Base-by-base conservation (phyloP, 2,888 invertebrate species). In the Doris montereyensis region DNA sequence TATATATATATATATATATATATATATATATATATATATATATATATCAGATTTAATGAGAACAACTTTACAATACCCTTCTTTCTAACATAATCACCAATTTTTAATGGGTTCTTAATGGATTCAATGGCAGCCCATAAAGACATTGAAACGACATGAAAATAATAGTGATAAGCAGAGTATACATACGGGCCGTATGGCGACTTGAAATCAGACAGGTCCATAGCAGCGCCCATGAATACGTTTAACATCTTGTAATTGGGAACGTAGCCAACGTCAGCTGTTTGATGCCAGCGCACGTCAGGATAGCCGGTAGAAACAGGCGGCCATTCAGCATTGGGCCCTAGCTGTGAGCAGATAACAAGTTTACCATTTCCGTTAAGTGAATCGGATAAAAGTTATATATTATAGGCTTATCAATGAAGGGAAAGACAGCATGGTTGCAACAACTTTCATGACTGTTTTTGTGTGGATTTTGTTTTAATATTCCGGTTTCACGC, bases 241-340 rank as follows among this genome's bases (percentile, higher is more conserved):
- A 86, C 86, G 5, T 85, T 84, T 2, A 79, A 83, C 86, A 88
- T 82, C 8, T 70, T 74, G 4, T 68, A 35, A 65, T 89, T 89
- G 2, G 89, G 89, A 4, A 87, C 87, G 77, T 83, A 87, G 4
- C 90, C 90, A 62, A 80, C 78, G 70, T 87, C 87, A 35, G 84
- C 86, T 0, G 89, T 90, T 79, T 90, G 90, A 34, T 87, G 87
- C 89, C 90, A 90, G 24, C 90, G 86, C 8, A 90, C 83, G 72
- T 86, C 86, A 1, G 89, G 86, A 67, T 85, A 88, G 0, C 87
- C 87, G n/a, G 71, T 73, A 26, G 67, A 8, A n/a, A 65, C 57
- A 24, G 30, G 30, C 10, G 75, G 8, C 26, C 77, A 70, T 26
- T 41, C 26, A 32, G 26, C 2, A 21, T 68, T 76, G 5, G 73